phyloP scores from a whole-genome alignment of 2,888 invertebrate genomes.

The Balanococcus diminutus region DNA sequence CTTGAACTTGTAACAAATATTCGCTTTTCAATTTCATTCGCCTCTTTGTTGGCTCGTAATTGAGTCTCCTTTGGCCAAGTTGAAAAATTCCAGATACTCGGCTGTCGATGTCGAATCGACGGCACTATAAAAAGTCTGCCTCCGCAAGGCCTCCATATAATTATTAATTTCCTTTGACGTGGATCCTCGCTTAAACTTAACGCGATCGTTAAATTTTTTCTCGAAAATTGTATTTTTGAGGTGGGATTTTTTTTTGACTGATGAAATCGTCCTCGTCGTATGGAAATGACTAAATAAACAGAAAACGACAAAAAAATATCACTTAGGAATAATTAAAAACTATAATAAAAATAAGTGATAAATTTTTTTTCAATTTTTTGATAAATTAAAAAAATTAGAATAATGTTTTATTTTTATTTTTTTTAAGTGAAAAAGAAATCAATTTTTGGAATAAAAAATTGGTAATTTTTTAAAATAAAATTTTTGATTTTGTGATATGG shows the following conservation, averaged over 20 bases:
- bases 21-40: background rate
- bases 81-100: background rate
- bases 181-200: background rate
- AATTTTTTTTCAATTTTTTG: too few species aligned
- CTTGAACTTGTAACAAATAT: conserved; percentile 31
- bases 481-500: too few species aligned
- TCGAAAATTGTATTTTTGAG: background rate
- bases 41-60: background rate
- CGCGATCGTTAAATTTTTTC: background rate
- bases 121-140: background rate
- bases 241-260: background rate
- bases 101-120: background rate
- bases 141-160: background rate
- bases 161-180: background rate
- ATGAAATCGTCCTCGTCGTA: background rate
- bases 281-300: too few species aligned
- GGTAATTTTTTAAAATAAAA: too few species aligned
- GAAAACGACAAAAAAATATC: too few species aligned
- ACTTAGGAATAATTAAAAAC: too few species aligned
- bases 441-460: too few species aligned
- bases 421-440: too few species aligned
- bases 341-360: too few species aligned
- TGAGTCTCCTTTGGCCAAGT: background rate
- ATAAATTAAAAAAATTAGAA: too few species aligned
- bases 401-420: too few species aligned